Evolutionary conservation across 2,888 invertebrate species (phyloP).

Genomic region (Oligia strigilis): DNA sequence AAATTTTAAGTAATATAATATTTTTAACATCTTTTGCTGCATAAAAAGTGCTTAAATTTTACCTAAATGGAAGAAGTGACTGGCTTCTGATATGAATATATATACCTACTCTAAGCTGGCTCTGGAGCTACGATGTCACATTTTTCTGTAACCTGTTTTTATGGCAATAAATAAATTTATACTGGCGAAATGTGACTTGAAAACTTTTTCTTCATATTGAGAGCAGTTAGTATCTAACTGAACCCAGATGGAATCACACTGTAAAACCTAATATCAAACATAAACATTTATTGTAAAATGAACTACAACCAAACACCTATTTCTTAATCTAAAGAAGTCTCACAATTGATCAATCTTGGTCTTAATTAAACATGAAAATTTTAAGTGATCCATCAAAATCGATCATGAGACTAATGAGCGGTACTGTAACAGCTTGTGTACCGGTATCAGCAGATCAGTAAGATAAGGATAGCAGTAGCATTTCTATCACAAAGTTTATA

Average conservation of each 20-base stretch:
- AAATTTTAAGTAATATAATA: too few species aligned
- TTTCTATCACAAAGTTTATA: conserved; percentile 27
- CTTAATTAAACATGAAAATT: conserved; percentile 52
- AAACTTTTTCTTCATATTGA: background rate
- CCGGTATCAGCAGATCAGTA: conserved; percentile 25
- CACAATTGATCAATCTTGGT: conserved; percentile 12
- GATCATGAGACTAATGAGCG: conserved; percentile 51
- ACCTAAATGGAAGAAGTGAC: too few species aligned
- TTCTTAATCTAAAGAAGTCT: background rate
- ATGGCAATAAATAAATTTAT: background rate
- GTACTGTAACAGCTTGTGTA: conserved; percentile 13
- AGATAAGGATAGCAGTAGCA: conserved; percentile 37
- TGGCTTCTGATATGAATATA: too few species aligned
- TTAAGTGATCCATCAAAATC: conserved; percentile 48
- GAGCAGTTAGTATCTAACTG: background rate
- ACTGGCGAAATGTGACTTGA: background rate
- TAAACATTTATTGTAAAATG: background rate
- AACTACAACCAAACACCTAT: background rate
- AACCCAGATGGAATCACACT: background rate
- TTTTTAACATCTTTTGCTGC: too few species aligned
- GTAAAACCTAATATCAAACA: conserved; percentile 3
- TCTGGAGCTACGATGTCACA: too few species aligned
- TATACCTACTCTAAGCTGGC: too few species aligned
- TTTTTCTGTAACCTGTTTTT: too few species aligned
- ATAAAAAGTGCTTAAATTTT: too few species aligned